Percentiles rank a stretch among this genome's conserved stretches.
Conservation (phyloP, 2,797 vertebrate species). For the Percopsis omiscomaycus region DNA sequence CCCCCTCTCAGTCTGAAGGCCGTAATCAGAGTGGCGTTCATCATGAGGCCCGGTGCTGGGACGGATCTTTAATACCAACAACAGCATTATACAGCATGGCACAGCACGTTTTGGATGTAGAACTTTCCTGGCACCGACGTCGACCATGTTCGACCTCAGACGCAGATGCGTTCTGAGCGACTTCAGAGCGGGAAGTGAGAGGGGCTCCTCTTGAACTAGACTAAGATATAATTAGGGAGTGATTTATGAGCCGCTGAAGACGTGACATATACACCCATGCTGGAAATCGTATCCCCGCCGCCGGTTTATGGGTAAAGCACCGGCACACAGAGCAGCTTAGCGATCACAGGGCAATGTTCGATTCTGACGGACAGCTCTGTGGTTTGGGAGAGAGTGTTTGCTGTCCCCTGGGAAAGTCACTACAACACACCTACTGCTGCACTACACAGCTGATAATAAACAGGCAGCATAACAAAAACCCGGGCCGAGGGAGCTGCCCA, state of each 20-base stretch:
- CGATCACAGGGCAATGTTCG: neutral
- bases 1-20: neutral
- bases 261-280: slow-evolving; percentile 46
- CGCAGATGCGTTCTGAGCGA: slow-evolving; percentile 1
- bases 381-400: slow-evolving; percentile 17
- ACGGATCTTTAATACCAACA: neutral
- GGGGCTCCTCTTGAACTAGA: slow-evolving; percentile 54
- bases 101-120: neutral
- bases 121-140: neutral
- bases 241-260: slow-evolving; percentile 63
- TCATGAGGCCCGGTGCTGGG: neutral
- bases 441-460: slow-evolving; percentile 4
- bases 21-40: neutral
- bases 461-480: slow-evolving; percentile 5
- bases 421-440: neutral
- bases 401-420: neutral
- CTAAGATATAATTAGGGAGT: slow-evolving; percentile 54
- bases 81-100: neutral
- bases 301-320: slow-evolving; percentile 55
- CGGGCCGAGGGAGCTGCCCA: slow-evolving; percentile 17
- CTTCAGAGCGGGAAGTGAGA: slow-evolving; percentile 5
- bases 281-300: slow-evolving; percentile 39
- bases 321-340: slow-evolving; percentile 1
- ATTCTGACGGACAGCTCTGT: slow-evolving; percentile 28
- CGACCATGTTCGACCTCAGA: neutral